Evolutionary conservation across 2,797 vertebrate genomes (phyloP), one percentile per base, ranked within the genome.

Genomic region (Spea hammondii): DNA sequence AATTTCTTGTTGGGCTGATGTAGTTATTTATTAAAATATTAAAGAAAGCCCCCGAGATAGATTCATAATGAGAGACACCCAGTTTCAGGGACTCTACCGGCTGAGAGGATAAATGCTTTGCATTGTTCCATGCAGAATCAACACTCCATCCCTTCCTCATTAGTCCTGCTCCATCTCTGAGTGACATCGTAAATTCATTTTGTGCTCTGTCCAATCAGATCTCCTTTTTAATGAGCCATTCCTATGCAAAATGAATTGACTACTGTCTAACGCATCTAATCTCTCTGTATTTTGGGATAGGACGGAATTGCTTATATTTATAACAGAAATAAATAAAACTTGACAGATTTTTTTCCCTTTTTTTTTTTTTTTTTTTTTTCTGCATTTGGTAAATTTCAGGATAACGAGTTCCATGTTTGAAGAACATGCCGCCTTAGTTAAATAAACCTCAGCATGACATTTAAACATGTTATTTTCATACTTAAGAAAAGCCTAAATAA

Each of bases 21-120:
- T 94, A 93, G 92, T 99, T 99, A 99, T 99, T 99, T 99, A 99
- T 99, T 98, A 98, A 99, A 99, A 98, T 99, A 99, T 98, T 99
- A 98, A 96, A 95, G 95, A 95, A 96, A 95, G 94, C 95, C 96
- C 59, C 94, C 92, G 95, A 95, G 96, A 97, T 93, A 91, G 93
- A 93, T 93, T 87, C 87, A 91, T 96, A 97, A 98, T 97, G 96
- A 98, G 94, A 92, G 93, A 95, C 93, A 93, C 94, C 93, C 93
- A 86, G 90, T 84, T 91, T 88, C 88, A 66, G 64, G 87, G 88
- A 85, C 72, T 0, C 54, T 80, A 68, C 83, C 82, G 84, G 88
- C 86, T 87, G 90, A 85, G 90, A 88, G 90, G 92, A 94, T 92
- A 90, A 93, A 89, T 91, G 87, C 88, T 80, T 88, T 70, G 85